These are phyloP conservation scores for Myotis findleyi DNA, from an alignment of 2,797 vertebrate genomes.

Conservation along the genomic window DNA sequence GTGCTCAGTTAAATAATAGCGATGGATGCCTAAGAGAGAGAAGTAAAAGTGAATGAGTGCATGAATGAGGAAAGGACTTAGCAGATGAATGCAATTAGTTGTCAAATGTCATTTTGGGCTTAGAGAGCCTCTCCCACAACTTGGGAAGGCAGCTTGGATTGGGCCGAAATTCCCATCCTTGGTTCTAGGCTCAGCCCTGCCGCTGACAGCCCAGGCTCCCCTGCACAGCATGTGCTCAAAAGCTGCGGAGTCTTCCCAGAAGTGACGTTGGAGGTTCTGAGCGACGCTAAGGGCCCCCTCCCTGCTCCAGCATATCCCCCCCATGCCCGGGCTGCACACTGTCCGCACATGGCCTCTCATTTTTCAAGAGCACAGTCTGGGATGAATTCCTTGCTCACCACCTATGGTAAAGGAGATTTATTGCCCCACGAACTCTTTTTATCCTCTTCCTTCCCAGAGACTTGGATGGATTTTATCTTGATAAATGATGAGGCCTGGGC, in stretches of 20 bases:
- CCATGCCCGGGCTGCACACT: neutral
- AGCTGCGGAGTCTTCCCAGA: neutral
- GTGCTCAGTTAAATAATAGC: neutral
- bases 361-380: slow-evolving; percentile 74
- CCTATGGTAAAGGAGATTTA: slow-evolving; percentile 81
- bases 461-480: slow-evolving; percentile 78
- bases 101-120: neutral
- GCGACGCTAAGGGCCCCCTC: fast-evolving
- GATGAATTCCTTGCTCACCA: slow-evolving; percentile 79
- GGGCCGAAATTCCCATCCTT: neutral
- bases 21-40: neutral
- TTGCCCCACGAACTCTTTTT: slow-evolving; percentile 69
- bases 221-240: fast-evolving
- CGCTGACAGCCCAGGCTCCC: neutral
- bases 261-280: neutral
- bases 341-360: slow-evolving; percentile 51
- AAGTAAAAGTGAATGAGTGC: neutral
- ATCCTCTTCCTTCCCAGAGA: slow-evolving; percentile 75
- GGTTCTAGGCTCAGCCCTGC: neutral
- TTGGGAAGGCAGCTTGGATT: neutral
- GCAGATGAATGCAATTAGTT: neutral
- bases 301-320: neutral
- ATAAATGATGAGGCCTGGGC: slow-evolving; percentile 72
- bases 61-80: neutral
- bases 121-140: neutral